These are phyloP conservation scores for Aramus guarauna DNA, from an alignment of 2,113 vertebrate species.

Conservation along the genomic window DNA sequence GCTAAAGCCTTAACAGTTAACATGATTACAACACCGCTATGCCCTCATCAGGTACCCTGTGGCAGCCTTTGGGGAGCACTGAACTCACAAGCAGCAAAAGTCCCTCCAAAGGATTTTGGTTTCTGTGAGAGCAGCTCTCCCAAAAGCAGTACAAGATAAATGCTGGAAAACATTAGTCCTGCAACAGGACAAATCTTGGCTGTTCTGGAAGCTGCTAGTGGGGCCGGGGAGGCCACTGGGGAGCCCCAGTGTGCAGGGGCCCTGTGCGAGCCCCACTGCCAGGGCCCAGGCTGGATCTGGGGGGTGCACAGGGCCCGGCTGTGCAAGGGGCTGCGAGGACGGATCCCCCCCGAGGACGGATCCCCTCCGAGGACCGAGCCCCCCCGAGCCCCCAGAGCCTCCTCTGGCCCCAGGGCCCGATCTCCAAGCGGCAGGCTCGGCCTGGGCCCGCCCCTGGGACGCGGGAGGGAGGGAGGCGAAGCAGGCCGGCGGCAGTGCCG, in stretches of 20 bases:
- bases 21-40: no score
- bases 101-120: no score
- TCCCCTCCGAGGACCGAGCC: no score
- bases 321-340: accelerated
- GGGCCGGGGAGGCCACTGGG: accelerated
- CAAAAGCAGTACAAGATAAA: no score
- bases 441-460: accelerated
- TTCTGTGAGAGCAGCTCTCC: neutral
- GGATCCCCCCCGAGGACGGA: accelerated
- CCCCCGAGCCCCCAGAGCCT: no score
- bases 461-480: accelerated
- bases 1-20: accelerated
- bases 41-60: no score
- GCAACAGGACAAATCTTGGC: no score
- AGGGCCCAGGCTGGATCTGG: neutral
- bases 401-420: no score
- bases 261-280: accelerated
- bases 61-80: neutral
- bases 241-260: accelerated
- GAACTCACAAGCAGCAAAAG: neutral
- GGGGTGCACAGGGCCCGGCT: accelerated
- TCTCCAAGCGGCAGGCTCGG: neutral
- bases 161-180: accelerated
- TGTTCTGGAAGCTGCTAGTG: neutral
- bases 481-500: accelerated